Percentiles rank a stretch among this genome's conserved stretches.
Evolutionary conservation across 1,140 invertebrate genomes (phyloP).

Genomic region (Acyrthosiphon pisum): DNA sequence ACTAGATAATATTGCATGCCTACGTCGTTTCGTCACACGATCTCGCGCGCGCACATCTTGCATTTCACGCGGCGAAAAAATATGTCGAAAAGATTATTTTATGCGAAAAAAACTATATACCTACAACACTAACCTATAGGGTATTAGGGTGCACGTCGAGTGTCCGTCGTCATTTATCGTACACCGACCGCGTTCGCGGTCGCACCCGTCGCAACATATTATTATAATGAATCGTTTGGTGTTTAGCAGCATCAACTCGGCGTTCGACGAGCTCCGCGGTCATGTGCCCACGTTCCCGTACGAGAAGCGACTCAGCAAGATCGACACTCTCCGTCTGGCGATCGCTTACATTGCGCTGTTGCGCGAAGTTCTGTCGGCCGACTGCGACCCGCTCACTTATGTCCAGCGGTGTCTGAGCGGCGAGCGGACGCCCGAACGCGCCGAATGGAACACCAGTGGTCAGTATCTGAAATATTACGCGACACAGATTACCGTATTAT

Average conservation of each 20-base stretch:
- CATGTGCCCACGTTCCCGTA: conserved; percentile 99
- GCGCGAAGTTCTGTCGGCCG: conserved; percentile 86
- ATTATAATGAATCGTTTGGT: conserved; percentile 50
- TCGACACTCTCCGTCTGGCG: conserved; percentile 92
- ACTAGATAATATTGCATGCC: background rate
- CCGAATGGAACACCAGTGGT: conserved; percentile 97
- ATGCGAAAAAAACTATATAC: too few relatives aligned
- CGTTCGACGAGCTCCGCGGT: conserved; percentile 92
- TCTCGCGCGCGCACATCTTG: too few relatives aligned
- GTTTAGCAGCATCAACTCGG: conserved; percentile 97
- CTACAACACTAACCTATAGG: too few relatives aligned
- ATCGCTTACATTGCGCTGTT: conserved; percentile 97
- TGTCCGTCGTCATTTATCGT: background rate
- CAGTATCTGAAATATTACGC: conserved; percentile 62
- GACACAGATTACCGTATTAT: too few relatives aligned
- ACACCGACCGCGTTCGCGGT: background rate
- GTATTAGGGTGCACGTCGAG: too few relatives aligned
- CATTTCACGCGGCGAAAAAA: too few relatives aligned
- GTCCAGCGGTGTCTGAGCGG: conserved; percentile 90
- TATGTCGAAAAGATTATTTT: too few relatives aligned
- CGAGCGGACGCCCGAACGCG: conserved; percentile 80
- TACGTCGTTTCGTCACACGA: too few relatives aligned
- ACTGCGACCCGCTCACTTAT: conserved; percentile 90
- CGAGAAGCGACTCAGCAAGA: conserved; percentile 96
- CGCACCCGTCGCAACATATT: background rate